Base-by-base conservation (phyloP, 1,140 invertebrate genomes). In the Chlorops oryzae region DNA sequence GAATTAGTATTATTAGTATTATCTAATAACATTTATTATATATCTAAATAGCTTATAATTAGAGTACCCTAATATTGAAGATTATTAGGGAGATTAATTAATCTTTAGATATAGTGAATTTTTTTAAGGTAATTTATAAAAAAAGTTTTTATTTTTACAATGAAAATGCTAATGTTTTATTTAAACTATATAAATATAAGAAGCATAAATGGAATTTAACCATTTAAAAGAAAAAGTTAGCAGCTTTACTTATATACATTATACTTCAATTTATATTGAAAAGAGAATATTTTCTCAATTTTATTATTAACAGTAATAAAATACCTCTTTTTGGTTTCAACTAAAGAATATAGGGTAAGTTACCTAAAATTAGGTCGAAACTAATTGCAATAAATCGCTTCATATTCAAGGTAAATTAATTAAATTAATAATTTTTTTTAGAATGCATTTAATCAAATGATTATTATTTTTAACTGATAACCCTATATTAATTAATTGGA, bases 391-490 rank as follows among this genome's bases (percentile, higher is more conserved):
- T 68, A 21, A n/a, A 67, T 77, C 75, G 69, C 69, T 78, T 77
- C 74, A 74, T 78, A 77, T 74, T 77, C 68, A 68, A 75, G 72
- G 73, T 70, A 75, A 73, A 77, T 73, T 78, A 55, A 71, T n/a
- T 56, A 54, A 57, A 51, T 70, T 59, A 77, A 75, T 79, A 77
- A 72, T 76, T 79, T 77, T 77, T 78, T n/a, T n/a, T n/a, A n/a
- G 68, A 77, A 62, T 79, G 77, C 77, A 81, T n/a, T n/a, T n/a
- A 80, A 74, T 77, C 70, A 79, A 77, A 78, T 80, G 73, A n/a
- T n/a, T n/a, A n/a, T 81, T 80, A 78, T 79, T 62, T n/a, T 49
- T 74, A 76, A 80, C 80, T 74, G 80, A 79, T 73, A 74, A 75
- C 74, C 74, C 75, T 77, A n/a, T n/a, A n/a, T n/a, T n/a, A n/a